Evolutionary conservation across 1,140 invertebrate genomes (phyloP).

Genomic region (Eurosta solidaginis): DNA sequence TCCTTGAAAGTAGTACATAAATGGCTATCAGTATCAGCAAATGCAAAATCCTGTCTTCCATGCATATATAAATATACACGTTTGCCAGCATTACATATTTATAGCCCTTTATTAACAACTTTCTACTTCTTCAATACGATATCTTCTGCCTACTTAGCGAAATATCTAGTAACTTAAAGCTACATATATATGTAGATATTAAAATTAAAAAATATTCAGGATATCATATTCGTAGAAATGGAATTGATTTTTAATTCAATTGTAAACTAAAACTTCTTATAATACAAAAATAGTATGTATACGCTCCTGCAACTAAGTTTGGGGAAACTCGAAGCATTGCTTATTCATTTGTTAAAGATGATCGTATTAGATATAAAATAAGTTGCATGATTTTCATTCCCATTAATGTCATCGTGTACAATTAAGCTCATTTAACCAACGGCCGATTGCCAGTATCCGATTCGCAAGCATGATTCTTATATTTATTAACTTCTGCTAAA

Average conservation of each 20-base stretch:
- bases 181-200: neutral
- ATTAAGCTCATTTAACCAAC: conserved; percentile 77
- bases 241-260: conserved; percentile 17
- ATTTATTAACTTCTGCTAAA: conserved; percentile 90
- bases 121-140: too few species aligned
- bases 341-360: too few species aligned
- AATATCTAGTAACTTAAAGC: conserved; percentile 2
- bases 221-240: neutral
- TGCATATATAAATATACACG: too few species aligned
- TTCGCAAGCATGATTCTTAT: conserved; percentile 88
- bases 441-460: conserved; percentile 90
- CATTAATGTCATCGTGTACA: neutral
- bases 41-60: too few species aligned
- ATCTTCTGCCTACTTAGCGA: neutral
- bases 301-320: neutral
- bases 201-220: conserved; percentile 17
- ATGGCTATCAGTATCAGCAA: too few species aligned
- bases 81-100: too few species aligned
- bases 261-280: neutral
- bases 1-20: too few species aligned
- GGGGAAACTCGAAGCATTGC: conserved; percentile 10
- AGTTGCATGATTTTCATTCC: neutral
- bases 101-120: too few species aligned
- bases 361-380: too few species aligned
- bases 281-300: neutral